phyloP scores from a whole-genome alignment of 2,797 vertebrate genomes.

The Paratrypauchen microcephalus region DNA sequence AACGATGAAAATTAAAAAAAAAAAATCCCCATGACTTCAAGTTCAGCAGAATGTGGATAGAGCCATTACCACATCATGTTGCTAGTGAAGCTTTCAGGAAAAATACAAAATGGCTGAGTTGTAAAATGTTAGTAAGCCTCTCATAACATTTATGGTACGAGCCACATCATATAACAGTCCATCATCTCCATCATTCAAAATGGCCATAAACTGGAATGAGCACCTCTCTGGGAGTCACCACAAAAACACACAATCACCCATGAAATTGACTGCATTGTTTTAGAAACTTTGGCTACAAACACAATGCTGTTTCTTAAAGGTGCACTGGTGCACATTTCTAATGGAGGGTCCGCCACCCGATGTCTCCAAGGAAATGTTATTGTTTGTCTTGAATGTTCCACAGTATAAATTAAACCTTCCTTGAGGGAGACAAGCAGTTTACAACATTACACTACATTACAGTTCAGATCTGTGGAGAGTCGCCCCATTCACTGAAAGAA shows the following conservation, averaged over 20 bases:
- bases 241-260: neutral
- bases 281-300: neutral
- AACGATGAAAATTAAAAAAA: too few relatives aligned
- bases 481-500: too few relatives aligned
- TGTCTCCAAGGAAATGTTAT: too few relatives aligned
- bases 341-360: too few relatives aligned
- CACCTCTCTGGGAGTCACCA: neutral
- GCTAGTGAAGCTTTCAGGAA: neutral
- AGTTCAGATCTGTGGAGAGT: too few relatives aligned
- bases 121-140: constrained; percentile 10
- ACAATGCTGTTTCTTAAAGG: neutral
- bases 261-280: neutral
- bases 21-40: neutral
- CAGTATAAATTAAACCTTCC: too few relatives aligned
- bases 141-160: constrained; percentile 13
- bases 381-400: too few relatives aligned
- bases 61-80: neutral
- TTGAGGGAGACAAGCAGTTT: too few relatives aligned
- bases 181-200: constrained; percentile 6
- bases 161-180: constrained; percentile 12
- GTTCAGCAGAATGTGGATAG: neutral
- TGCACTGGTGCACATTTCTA: too few relatives aligned
- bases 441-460: too few relatives aligned
- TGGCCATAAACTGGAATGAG: constrained; percentile 6
- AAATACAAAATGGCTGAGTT: constrained; percentile 6